A percentile compares a stretch with the other conserved stretches of the same genome.
These are phyloP conservation scores for Molorchus minor DNA, from an alignment of 2,888 invertebrate genomes.

Conservation along the genomic window DNA sequence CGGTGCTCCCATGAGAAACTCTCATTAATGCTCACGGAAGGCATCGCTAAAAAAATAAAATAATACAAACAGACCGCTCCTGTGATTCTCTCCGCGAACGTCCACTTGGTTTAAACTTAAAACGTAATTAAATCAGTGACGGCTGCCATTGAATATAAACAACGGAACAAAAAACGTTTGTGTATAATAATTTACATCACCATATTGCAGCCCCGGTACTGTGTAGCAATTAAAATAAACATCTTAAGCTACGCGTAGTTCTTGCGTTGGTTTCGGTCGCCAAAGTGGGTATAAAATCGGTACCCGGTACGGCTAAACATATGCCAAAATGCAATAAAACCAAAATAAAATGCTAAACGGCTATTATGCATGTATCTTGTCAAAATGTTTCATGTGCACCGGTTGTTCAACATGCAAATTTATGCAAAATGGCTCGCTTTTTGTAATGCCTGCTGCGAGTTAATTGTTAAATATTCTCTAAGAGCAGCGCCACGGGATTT, in stretches of 20 bases:
- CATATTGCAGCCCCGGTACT: constrained; percentile 18
- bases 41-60: constrained; percentile 23
- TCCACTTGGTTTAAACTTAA: constrained; percentile 30
- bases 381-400: constrained; percentile 56
- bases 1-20: constrained; percentile 25
- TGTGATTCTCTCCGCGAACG: constrained; percentile 16
- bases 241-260: constrained; percentile 16
- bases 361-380: constrained; percentile 55
- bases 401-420: constrained; percentile 60
- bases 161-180: constrained; percentile 12
- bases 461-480: constrained; percentile 59
- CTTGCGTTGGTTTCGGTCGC: constrained; percentile 9
- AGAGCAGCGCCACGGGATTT: constrained; percentile 48
- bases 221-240: constrained; percentile 27
- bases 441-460: constrained; percentile 57
- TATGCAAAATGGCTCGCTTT: constrained; percentile 60
- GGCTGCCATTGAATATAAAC: constrained; percentile 32
- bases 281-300: constrained; percentile 24
- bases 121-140: constrained; percentile 32
- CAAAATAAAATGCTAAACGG: constrained; percentile 25
- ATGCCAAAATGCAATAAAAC: constrained; percentile 49
- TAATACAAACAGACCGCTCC: constrained; percentile 31
- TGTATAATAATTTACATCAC: constrained; percentile 24
- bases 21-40: constrained; percentile 13
- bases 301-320: background rate